Base-by-base conservation (phyloP, 2,797 vertebrate genomes). In the Chaunax sp. region DNA sequence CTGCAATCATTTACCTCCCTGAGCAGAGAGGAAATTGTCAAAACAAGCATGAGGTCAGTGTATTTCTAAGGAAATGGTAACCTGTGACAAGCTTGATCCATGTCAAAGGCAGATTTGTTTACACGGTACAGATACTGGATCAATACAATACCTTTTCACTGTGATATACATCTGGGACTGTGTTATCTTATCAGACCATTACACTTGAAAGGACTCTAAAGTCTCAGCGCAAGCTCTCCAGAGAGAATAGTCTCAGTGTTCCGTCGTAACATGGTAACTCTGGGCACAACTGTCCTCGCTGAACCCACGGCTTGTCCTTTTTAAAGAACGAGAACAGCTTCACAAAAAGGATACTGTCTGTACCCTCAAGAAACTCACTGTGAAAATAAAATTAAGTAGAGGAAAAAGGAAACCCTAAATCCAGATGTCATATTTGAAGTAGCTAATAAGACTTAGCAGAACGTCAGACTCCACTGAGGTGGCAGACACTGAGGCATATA, bases 351-450 rank as follows among this genome's bases (percentile, higher is more conserved):
- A 75, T 46, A 46, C 59, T 69, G 62, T 76, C 51, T 64, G 55
- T 40, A 64, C 57, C 67, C 77, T 69, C 72, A 77, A 80, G 56
- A 78, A 81, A 76, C 51, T 62, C 63, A 1, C 68, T 67, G 69
- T 64, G 69, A 82, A 76, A 81, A 75, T 71, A 3, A 73, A 81
- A 81, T 85, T 51, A 80, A 77, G 66, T 54, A 44, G 45, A 69
- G 67, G 64, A 58, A 79, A 77, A 71, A 75, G 64, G 64, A 75
- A 82, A 80, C 71, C 59, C 56, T 61, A 28, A 80, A 87, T 85
- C 81, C 86, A 87, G 86, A 87, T 90, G 86, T 87, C 76, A 79
- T 80, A 78, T 84, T 83, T 86, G 77, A 88, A 87, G 86, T 74
- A 69, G 85, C 63, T 78, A 82, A 75, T 80, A 62, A 69, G 65